These are phyloP conservation scores for Xenopus tropicalis DNA, from an alignment of 2,113 vertebrate genomes.

Conservation along the genomic window UCB_Xtro_10.0 CM004452.2:31300501-31301000, in stretches of 20 bases:
- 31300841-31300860: not conserved
- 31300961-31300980: conserved; percentile 7
- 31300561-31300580: not conserved
- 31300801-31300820: conserved; percentile 9
- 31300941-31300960: conserved; percentile 15
- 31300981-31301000: too few relatives aligned
- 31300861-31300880: conserved; percentile 1
- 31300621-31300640: conserved; percentile 31
- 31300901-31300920: conserved; percentile 7
- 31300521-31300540: too few relatives aligned
- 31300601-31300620: conserved; percentile 20
- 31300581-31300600: not conserved
- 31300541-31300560: not conserved
- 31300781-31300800: conserved; percentile 5
- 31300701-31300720: not conserved
- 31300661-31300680: conserved; percentile 40
- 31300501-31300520: too few relatives aligned
- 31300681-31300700: conserved; percentile 39
- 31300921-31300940: conserved; percentile 33
- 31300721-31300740: not conserved
- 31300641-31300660: conserved; percentile 28
- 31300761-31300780: not conserved
- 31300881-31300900: conserved; percentile 21
- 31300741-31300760: too few relatives aligned
- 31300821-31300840: conserved; percentile 1